Base-by-base conservation (phyloP, 2,888 invertebrate genomes). In the Aspidiotus rigidus region DNA sequence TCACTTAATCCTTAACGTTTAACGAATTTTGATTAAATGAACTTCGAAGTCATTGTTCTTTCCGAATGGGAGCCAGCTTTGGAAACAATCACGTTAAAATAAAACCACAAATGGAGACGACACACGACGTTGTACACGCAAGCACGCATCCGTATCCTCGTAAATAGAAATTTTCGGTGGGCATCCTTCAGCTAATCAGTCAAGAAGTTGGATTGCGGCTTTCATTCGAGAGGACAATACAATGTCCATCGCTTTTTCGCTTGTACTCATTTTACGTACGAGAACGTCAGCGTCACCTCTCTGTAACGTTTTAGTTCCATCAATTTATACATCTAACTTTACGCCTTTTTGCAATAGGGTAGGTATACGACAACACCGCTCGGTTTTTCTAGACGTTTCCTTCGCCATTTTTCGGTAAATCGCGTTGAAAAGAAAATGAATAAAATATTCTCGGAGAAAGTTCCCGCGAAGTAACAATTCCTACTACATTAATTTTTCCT, bases 181-280 rank as follows among this genome's bases (percentile, higher is more conserved):
- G 59, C 13, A 42, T 66, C 66, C 28, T 66, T 66, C 53, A 57
- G 66, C 57, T 66, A 66, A 66, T 66, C 66, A 66, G 66, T 66
- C 66, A 66, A 66, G 66, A 66, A 66, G 66, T 59, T 66, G 66
- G 49, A 66, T 66, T 66, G 66, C 59, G 66, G 66, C 59, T 66
- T 66, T 66, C 66, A 66, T 66, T 66, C 42, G 57, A n/a, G 49
- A 39, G 44, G 66, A 66, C 66, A 66, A 66, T 59, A 59, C 56
- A 66, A 28, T 28, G 5, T 66, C 66, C 49, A 66, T 66, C 66
- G 66, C 39, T 60, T 42, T 59, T 28, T 13, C 59, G 7, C 39
- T 59, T 59, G 16, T 56, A 28, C 17, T 55, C n/a, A 9, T 55
- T 17, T 59, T 59, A 28, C 28, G 7, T 13, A n/a, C n/a, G n/a